phyloP scores from a whole-genome alignment of 1,140 invertebrate species.

The Trichoplusia ni region DNA sequence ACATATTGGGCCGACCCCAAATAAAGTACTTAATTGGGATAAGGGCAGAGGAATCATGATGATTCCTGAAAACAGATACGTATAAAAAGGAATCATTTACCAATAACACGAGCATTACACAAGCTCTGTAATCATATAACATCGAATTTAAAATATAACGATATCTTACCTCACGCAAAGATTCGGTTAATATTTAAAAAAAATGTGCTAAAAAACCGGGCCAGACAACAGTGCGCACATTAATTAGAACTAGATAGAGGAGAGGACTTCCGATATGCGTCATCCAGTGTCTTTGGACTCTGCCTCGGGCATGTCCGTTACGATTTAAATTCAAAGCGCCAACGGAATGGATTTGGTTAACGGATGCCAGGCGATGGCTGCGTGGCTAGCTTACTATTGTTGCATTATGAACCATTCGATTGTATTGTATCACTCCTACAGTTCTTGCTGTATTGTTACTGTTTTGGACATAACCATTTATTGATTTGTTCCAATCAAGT shows the following conservation, averaged over 20 bases:
- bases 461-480: slow-evolving; percentile 13
- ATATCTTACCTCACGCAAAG: slow-evolving; percentile 19
- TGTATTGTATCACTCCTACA: slow-evolving; percentile 13
- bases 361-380: slow-evolving; percentile 42
- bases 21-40: too few species aligned
- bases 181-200: slow-evolving; percentile 11
- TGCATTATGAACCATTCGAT: slow-evolving; percentile 13
- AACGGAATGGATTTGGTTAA: slow-evolving; percentile 55
- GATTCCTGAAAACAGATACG: too few species aligned
- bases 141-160: too few species aligned
- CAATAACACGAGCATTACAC: too few species aligned
- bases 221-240: slow-evolving; percentile 10
- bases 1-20: too few species aligned
- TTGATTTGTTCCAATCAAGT: slow-evolving; percentile 8
- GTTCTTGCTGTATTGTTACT: slow-evolving; percentile 21
- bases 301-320: slow-evolving; percentile 47
- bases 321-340: slow-evolving; percentile 67
- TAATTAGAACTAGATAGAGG: slow-evolving; percentile 28
- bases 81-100: too few species aligned
- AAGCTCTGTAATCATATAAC: too few species aligned
- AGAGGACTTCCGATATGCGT: slow-evolving; percentile 32
- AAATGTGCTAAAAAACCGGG: slow-evolving; percentile 29
- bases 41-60: too few species aligned
- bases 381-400: slow-evolving; percentile 25
- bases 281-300: slow-evolving; percentile 48